Evolutionary conservation across 64 coral and sea anemone species (phyloP).

Genomic region (Cladopsammia gracilis): DNA sequence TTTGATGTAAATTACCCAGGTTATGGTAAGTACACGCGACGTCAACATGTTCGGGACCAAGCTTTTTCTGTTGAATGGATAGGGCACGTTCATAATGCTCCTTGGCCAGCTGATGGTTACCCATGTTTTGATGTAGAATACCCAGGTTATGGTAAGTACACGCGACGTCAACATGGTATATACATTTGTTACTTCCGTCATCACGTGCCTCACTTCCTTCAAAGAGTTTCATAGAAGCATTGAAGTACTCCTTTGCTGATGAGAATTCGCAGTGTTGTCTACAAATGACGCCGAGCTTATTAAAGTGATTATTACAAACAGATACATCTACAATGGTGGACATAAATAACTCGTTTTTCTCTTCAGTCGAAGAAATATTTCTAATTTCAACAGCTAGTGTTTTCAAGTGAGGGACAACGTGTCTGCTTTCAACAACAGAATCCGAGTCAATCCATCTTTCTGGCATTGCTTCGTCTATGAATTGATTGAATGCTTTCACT

Average conservation of each 20-base stretch:
- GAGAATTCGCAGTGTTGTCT: background rate
- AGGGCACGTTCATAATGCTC: too few relatives aligned
- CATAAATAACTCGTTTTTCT: background rate
- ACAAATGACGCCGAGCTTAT: background rate
- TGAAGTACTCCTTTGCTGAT: background rate
- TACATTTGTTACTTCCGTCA: too few relatives aligned
- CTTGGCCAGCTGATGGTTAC: too few relatives aligned
- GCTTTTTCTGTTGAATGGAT: too few relatives aligned
- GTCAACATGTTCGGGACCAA: too few relatives aligned
- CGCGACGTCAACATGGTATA: too few relatives aligned
- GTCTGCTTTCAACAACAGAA: background rate
- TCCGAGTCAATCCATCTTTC: background rate
- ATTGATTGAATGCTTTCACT: constrained; percentile 33
- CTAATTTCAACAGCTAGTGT: background rate
- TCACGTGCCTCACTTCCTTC: too few relatives aligned
- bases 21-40: too few relatives aligned
- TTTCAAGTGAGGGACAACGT: constrained; percentile 8
- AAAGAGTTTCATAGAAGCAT: background rate
- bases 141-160: too few relatives aligned
- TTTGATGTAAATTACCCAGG: too few relatives aligned
- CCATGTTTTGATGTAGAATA: too few relatives aligned
- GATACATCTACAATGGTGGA: background rate
- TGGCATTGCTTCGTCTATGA: background rate
- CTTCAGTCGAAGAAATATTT: background rate
- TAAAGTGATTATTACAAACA: background rate